A percentile compares a stretch with the other conserved stretches of the same genome.
Evolutionary conservation across 2,888 invertebrate species (phyloP).

Genomic region (Clanis bilineata): DNA sequence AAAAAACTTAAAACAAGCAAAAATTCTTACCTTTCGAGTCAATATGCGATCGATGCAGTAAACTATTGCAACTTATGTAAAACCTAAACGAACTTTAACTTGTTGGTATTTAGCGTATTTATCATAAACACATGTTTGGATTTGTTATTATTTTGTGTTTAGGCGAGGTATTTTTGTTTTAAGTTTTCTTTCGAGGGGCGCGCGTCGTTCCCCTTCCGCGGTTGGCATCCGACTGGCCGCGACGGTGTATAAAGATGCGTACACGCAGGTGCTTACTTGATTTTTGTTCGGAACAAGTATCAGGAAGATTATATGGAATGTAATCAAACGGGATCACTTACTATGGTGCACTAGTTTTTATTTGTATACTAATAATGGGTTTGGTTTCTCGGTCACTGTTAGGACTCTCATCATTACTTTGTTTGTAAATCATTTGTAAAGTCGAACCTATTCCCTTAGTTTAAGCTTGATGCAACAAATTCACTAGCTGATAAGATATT

Average conservation of each 20-base stretch:
- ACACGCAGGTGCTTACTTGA: slow-evolving; percentile 37
- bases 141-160: slow-evolving; percentile 24
- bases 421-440: neutral
- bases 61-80: neutral
- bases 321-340: slow-evolving; percentile 13
- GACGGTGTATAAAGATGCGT: slow-evolving; percentile 51
- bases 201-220: slow-evolving; percentile 37
- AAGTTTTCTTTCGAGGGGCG: slow-evolving; percentile 16
- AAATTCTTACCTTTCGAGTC: slow-evolving; percentile 13
- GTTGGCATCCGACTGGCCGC: slow-evolving; percentile 45
- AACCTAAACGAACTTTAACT: neutral
- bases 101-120: neutral
- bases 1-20: slow-evolving; percentile 13
- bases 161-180: slow-evolving; percentile 20
- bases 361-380: slow-evolving; percentile 1
- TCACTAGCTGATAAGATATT: too few species aligned
- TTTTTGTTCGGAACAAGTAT: slow-evolving; percentile 7
- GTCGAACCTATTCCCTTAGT: neutral
- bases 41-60: slow-evolving; percentile 4
- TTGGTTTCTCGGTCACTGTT: neutral
- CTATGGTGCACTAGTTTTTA: slow-evolving; percentile 8
- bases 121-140: slow-evolving; percentile 27
- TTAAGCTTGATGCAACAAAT: too few species aligned
- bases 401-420: neutral
- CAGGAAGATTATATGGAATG: slow-evolving; percentile 12